Base-by-base conservation (phyloP, 2,113 vertebrate genomes). In the Platycercus adscitus region DNA sequence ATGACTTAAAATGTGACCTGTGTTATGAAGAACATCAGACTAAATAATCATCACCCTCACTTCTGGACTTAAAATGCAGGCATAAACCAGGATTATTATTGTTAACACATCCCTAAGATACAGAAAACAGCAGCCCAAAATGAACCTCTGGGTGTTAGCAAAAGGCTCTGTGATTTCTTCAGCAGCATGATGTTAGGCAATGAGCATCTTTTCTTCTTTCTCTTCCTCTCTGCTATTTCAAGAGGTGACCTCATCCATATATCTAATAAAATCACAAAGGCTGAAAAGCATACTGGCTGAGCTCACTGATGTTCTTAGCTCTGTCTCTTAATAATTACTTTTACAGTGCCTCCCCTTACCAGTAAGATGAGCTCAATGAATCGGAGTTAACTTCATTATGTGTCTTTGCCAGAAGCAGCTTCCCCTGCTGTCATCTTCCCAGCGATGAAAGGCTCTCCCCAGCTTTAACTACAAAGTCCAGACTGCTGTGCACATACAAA, bases 221-320 rank as follows among this genome's bases (percentile, higher is more conserved):
- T 69, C 78, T 82, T 94, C 69, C 41, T 72, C 66, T 88, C 66
- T 66, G 35, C 70, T 91, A 46, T 93, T 96, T 96, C 77, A 81
- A 55, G 49, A 66, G 24, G 46, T 89, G 81, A 86, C 55, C 60
- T 88, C 85, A 95, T 76, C 72, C 39, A 7, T 33, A n/a, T 39
- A 70, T 8, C 89, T 82, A 89, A 89, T 69, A 89, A 92, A 95
- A 94, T 87, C 75, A 95, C 63, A 88, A 75, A 81, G 95, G 85
- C 88, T 81, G 43, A 71, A 77, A 85, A 81, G 83, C 50, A 41
- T 25, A 8, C 3, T 39, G 29, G 44, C 82, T 95, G 79, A 94
- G 82, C 50, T 95, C 82, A 75, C 46, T 55, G 60, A 50, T 81
- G 58, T 83, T 86, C 83, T 81, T 86, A 84, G 82, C 72, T 88